phyloP scores from a whole-genome alignment of 1,140 invertebrate genomes.

The Drosophila setifemur region DNA sequence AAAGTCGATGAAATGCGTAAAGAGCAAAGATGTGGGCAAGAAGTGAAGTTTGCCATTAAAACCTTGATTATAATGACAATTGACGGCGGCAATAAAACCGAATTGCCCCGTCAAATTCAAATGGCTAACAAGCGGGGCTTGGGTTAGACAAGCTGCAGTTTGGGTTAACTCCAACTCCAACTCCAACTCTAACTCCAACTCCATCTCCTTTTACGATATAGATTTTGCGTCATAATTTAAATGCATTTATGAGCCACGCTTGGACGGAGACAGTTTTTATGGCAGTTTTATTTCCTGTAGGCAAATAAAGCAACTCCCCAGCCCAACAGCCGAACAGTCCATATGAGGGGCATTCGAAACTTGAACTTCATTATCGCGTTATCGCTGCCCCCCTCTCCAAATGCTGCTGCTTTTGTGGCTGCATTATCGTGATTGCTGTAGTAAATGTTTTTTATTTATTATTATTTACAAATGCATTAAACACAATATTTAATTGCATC shows the following conservation, averaged over 20 bases:
- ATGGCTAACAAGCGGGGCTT: conserved; percentile 33
- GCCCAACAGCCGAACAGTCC: too few relatives aligned
- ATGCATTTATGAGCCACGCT: conserved; percentile 55
- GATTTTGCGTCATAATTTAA: conserved; percentile 62
- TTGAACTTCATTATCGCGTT: conserved; percentile 63
- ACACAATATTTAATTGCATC: conserved; percentile 76
- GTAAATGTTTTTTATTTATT: conserved; percentile 73
- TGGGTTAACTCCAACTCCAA: background rate
- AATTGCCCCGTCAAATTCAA: conserved; percentile 44
- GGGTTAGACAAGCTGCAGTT: conserved; percentile 33
- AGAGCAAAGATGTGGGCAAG: conserved; percentile 19
- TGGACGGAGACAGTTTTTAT: conserved; percentile 60
- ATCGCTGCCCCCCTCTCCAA: conserved; percentile 10
- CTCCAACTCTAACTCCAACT: too few relatives aligned
- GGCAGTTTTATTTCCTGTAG: conserved; percentile 72
- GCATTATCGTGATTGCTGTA: conserved; percentile 67
- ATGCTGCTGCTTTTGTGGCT: background rate
- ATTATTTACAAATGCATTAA: conserved; percentile 80
- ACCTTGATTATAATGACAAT: conserved; percentile 58
- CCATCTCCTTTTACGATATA: background rate
- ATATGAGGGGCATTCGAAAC: conserved; percentile 48
- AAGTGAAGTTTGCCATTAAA: conserved; percentile 49
- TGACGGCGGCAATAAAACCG: conserved; percentile 45
- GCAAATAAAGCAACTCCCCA: conserved; percentile 55
- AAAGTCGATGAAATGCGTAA: background rate